These are phyloP conservation scores for Tragelaphus imberbis DNA, from an alignment of 2,113 vertebrate species.

Conservation along the genomic window DNA sequence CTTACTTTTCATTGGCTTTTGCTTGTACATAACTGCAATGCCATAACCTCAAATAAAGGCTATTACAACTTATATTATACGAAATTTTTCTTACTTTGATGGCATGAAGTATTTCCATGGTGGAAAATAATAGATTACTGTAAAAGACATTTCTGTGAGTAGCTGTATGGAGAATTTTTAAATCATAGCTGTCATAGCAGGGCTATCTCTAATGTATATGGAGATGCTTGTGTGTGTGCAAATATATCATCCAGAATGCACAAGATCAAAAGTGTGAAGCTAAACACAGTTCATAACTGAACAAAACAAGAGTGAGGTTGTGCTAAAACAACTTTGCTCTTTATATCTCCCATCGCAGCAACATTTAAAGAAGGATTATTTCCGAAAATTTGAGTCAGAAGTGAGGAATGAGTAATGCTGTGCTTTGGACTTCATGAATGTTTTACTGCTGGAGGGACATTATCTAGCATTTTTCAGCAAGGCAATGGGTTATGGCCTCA, in stretches of 20 bases:
- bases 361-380: conserved; percentile 53
- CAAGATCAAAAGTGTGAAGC: conserved; percentile 61
- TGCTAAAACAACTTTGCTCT: conserved; percentile 31
- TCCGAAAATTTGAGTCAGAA: conserved; percentile 59
- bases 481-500: not conserved
- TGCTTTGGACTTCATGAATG: conserved; percentile 46
- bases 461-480: not conserved
- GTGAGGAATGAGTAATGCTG: conserved; percentile 42
- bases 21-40: not conserved
- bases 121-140: conserved; percentile 8
- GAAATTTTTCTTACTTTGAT: conserved; percentile 22
- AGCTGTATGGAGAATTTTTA: conserved; percentile 21
- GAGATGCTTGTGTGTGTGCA: not conserved
- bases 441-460: not conserved
- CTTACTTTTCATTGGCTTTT: not conserved
- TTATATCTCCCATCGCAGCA: conserved; percentile 28
- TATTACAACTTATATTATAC: not conserved
- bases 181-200: conserved; percentile 29
- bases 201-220: conserved; percentile 38
- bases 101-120: not conserved
- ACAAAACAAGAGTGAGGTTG: conserved; percentile 30
- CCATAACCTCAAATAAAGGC: not conserved
- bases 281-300: conserved; percentile 67
- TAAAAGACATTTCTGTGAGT: not conserved
- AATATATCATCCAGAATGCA: conserved; percentile 55